These are phyloP conservation scores for Melanotaenia duboulayi DNA, from an alignment of 2,113 vertebrate species.

Conservation along the genomic window DNA sequence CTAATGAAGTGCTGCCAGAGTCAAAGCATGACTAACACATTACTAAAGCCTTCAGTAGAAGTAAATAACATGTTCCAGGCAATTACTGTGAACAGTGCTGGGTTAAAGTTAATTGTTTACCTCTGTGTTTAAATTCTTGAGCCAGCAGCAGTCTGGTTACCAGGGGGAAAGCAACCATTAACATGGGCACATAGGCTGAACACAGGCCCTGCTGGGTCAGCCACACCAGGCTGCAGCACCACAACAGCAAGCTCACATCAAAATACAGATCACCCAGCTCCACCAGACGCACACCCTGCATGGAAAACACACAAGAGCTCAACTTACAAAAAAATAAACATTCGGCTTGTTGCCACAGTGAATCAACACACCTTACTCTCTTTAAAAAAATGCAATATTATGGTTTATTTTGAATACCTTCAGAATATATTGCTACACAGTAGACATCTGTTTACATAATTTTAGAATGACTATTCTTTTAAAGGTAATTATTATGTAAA, in stretches of 20 bases:
- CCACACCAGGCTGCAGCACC: conserved; percentile 85
- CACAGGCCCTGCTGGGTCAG: conserved; percentile 89
- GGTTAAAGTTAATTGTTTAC: conserved; percentile 65
- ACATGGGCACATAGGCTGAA: conserved; percentile 90
- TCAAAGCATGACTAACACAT: not conserved
- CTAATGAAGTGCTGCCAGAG: not conserved
- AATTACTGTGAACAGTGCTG: not conserved
- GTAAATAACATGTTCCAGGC: not conserved
- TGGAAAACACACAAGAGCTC: conserved; percentile 18
- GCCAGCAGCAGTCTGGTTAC: conserved; percentile 85
- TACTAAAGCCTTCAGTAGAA: not conserved
- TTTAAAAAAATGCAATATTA: too few relatives aligned
- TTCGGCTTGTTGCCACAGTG: too few relatives aligned
- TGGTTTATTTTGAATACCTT: too few relatives aligned
- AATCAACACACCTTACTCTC: too few relatives aligned
- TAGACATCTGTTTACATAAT: too few relatives aligned
- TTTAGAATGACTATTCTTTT: too few relatives aligned
- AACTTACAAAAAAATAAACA: not conserved
- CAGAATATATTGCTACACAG: too few relatives aligned
- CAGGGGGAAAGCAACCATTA: conserved; percentile 94
- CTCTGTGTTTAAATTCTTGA: conserved; percentile 87
- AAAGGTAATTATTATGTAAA: too few relatives aligned
- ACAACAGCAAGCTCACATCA: conserved; percentile 89
- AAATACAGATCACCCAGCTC: conserved; percentile 91
- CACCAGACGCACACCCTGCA: conserved; percentile 85